phyloP scores from a whole-genome alignment of 2,888 invertebrate species.

The Aproaerema taeniolella region DNA sequence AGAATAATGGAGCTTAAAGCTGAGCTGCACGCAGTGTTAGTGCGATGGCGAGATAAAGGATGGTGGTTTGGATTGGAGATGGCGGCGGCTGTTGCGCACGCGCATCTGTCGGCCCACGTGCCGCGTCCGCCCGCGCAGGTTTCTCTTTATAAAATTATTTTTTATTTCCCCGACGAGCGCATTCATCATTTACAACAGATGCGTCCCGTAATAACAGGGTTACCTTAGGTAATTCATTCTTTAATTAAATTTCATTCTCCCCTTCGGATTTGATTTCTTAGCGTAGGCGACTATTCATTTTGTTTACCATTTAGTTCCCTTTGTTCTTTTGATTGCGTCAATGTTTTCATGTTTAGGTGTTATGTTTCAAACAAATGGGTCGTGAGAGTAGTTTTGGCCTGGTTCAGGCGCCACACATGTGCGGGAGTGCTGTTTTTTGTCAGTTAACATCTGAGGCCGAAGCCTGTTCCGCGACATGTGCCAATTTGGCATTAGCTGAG shows the following conservation, averaged over 20 bases:
- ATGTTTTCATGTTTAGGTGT: conserved; percentile 25
- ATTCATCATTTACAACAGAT: conserved; percentile 70
- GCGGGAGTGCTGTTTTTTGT: conserved; percentile 64
- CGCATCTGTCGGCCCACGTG: conserved; percentile 75
- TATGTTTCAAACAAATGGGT: conserved; percentile 24
- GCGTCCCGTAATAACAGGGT: conserved; percentile 59
- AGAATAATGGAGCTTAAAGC: conserved; percentile 58
- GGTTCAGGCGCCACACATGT: conserved; percentile 50
- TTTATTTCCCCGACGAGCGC: conserved; percentile 53
- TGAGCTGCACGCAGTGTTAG: conserved; percentile 48
- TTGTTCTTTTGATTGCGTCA: conserved; percentile 18
- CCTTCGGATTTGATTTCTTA: conserved; percentile 36
- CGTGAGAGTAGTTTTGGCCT: conserved; percentile 43
- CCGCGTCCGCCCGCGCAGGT: conserved; percentile 53
- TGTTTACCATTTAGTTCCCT: conserved; percentile 33
- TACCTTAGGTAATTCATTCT: conserved; percentile 52
- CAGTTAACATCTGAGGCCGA: conserved; percentile 50
- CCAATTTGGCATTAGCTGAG: conserved; percentile 42
- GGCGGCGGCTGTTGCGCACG: conserved; percentile 49
- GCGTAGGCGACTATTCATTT: conserved; percentile 37
- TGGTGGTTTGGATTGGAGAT: conserved; percentile 35
- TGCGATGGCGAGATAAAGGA: conserved; percentile 56
- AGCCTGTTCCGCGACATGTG: conserved; percentile 56
- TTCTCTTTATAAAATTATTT: conserved; percentile 49
- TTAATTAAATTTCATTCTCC: conserved; percentile 59